A percentile compares a stretch with the other conserved stretches of the same genome.
These are phyloP conservation scores for Eulemur mongoz DNA, from an alignment of 2,797 vertebrate species.

Conservation along the genomic window DNA sequence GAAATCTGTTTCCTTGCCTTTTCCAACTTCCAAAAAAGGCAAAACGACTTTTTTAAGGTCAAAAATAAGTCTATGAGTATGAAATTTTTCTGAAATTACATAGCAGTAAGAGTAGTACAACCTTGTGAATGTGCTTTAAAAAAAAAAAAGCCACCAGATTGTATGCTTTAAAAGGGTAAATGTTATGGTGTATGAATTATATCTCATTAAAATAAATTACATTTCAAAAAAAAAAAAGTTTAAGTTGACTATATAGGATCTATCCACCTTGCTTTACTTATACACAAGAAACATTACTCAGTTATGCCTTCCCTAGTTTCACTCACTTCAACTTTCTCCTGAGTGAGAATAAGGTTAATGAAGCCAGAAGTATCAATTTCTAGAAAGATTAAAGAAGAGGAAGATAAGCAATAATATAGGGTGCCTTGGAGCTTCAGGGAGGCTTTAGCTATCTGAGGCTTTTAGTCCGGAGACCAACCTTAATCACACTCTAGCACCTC, in stretches of 20 bases:
- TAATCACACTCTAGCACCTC: background rate
- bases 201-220: background rate
- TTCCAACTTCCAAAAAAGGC: background rate
- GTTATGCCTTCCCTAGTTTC: background rate
- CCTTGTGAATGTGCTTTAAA: background rate
- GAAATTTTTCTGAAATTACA: background rate
- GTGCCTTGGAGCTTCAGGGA: background rate
- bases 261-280: background rate
- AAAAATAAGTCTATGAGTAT: background rate
- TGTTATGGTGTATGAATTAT: background rate
- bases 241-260: background rate
- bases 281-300: background rate
- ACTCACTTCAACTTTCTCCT: background rate
- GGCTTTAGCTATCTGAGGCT: background rate
- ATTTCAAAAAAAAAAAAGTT: background rate
- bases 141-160: background rate
- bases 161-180: background rate
- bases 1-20: background rate
- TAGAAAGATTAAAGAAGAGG: constrained; percentile 41
- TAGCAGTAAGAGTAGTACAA: background rate
- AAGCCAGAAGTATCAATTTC: background rate
- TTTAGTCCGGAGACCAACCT: background rate
- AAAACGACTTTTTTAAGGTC: background rate
- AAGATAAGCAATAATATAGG: background rate
- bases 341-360: constrained; percentile 18